phyloP scores from a whole-genome alignment of 2,797 vertebrate species.

The Acrossocheilus wenchowensis region DNA sequence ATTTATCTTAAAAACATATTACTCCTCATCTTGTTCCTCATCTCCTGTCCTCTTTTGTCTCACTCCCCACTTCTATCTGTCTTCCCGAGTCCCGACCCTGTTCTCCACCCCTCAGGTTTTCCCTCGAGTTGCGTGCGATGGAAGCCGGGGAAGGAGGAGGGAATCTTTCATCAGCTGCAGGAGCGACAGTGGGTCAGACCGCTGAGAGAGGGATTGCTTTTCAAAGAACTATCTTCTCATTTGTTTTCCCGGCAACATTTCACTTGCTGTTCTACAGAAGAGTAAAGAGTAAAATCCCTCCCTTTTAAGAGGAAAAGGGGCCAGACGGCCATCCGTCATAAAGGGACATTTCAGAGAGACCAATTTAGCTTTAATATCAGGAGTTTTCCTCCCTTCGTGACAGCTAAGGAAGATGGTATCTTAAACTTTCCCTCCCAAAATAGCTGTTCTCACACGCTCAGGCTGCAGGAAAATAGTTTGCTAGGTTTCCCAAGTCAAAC shows the following conservation, averaged over 20 bases:
- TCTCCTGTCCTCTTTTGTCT: slow-evolving; percentile 6
- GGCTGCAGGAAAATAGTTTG: too few relatives aligned
- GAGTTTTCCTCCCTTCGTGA: slow-evolving; percentile 55
- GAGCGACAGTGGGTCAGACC: slow-evolving; percentile 66
- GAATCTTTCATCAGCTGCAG: slow-evolving; percentile 76
- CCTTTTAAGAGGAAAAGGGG: slow-evolving; percentile 2
- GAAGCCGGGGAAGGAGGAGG: slow-evolving; percentile 69
- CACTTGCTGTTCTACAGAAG: slow-evolving; percentile 65
- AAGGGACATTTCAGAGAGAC: slow-evolving; percentile 68
- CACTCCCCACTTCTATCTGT: slow-evolving; percentile 30
- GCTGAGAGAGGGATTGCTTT: slow-evolving; percentile 68
- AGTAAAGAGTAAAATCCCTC: slow-evolving; percentile 50
- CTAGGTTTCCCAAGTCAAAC: not conserved
- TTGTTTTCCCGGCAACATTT: slow-evolving; percentile 75
- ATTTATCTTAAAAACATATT: not conserved
- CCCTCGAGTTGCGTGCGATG: slow-evolving; percentile 70
- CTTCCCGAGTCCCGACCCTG: slow-evolving; percentile 30
- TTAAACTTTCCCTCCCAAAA: slow-evolving; percentile 38
- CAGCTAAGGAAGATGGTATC: slow-evolving; percentile 73
- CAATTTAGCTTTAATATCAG: slow-evolving; percentile 43
- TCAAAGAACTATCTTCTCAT: slow-evolving; percentile 78
- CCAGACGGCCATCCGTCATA: slow-evolving; percentile 72
- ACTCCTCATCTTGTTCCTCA: slow-evolving; percentile 1
- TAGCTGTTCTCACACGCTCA: slow-evolving; percentile 17
- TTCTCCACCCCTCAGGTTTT: slow-evolving; percentile 59